Conservation (phyloP, 2,888 invertebrate genomes). For the Callyntrura guangdongensis region DNA sequence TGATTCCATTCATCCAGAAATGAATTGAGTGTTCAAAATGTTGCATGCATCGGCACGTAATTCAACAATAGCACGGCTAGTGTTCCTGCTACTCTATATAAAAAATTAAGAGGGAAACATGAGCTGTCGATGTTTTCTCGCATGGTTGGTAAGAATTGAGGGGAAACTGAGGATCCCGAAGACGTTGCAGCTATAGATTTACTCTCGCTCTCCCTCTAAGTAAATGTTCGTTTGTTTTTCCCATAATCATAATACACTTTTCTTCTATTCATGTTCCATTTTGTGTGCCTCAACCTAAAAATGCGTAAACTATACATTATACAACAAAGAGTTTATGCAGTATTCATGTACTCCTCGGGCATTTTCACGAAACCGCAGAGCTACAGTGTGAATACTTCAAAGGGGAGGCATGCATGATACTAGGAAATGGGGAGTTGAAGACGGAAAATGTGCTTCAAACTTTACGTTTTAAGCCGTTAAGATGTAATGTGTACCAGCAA, state of each 20-base stretch:
- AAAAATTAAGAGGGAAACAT: conserved; percentile 62
- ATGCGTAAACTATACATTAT: conserved; percentile 1
- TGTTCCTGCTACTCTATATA: not conserved
- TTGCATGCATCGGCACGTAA: conserved; percentile 63
- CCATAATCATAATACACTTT: conserved; percentile 32
- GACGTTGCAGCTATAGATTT: not conserved
- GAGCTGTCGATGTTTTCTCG: conserved; percentile 72
- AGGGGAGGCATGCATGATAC: not conserved
- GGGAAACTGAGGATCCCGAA: not conserved
- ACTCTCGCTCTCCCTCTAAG: not conserved
- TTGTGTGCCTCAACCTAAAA: conserved; percentile 9
- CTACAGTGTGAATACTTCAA: not conserved
- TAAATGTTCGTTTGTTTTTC: conserved; percentile 48
- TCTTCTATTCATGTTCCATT: not conserved
- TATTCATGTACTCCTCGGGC: conserved; percentile 54
- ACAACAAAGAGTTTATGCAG: conserved; percentile 31
- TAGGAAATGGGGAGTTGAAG: not conserved
- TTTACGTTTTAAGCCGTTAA: conserved; percentile 33
- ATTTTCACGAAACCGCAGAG: conserved; percentile 41
- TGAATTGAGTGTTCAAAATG: conserved; percentile 62
- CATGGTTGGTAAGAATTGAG: conserved; percentile 42
- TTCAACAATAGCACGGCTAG: not conserved
- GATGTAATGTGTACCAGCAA: conserved; percentile 16
- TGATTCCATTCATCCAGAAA: conserved; percentile 40
- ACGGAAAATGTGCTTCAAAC: conserved; percentile 34